Conservation (phyloP, 2,888 invertebrate species). For the Odontocolon sp. region DNA sequence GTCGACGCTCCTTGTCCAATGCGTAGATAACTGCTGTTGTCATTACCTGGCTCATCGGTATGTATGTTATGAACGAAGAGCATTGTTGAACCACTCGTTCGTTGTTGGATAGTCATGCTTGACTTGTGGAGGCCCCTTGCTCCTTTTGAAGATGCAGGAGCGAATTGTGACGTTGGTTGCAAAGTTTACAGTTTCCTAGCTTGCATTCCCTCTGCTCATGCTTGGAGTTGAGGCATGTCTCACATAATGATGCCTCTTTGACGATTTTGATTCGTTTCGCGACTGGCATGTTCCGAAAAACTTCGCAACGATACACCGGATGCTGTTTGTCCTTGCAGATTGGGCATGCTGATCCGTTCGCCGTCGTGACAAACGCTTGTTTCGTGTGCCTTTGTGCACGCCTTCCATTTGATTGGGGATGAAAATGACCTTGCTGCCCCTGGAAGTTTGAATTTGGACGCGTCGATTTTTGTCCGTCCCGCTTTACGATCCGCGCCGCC, state of each 20-base stretch:
- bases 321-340: slow-evolving; percentile 23
- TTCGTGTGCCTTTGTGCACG: neutral
- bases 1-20: neutral
- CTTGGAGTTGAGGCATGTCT: slow-evolving; percentile 32
- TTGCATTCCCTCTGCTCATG: neutral
- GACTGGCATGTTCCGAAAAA: slow-evolving; percentile 21
- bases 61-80: neutral
- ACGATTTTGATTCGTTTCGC: slow-evolving; percentile 12
- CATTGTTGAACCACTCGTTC: neutral
- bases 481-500: slow-evolving; percentile 12
- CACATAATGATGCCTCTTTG: slow-evolving; percentile 24
- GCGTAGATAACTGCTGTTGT: neutral
- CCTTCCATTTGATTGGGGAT: neutral
- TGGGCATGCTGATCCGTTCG: neutral
- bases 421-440: neutral
- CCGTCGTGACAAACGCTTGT: slow-evolving; percentile 16
- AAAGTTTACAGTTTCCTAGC: neutral
- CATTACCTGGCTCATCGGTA: neutral
- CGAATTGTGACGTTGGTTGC: slow-evolving; percentile 7
- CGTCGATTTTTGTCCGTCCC: neutral
- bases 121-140: neutral
- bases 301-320: slow-evolving; percentile 34
- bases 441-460: neutral
- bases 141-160: neutral
- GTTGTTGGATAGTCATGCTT: neutral